Percentiles rank a stretch among this genome's conserved stretches.
phyloP scores from a whole-genome alignment of 2,888 invertebrate species.

The Malthinus seriepunctatus region DNA sequence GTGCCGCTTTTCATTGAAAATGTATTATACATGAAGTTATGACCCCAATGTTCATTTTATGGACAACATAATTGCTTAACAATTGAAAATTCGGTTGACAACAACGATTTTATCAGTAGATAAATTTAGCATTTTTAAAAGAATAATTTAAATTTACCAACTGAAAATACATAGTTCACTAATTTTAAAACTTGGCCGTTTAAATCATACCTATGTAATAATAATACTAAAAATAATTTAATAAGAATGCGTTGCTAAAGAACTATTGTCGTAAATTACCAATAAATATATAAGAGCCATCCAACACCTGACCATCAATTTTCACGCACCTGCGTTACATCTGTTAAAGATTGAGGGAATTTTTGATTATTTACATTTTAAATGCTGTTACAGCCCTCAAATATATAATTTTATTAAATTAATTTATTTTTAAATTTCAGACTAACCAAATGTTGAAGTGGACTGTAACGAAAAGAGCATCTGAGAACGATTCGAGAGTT shows the following conservation, averaged over 20 bases:
- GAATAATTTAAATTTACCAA: no score
- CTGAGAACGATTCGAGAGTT: constrained; percentile 38
- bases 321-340: constrained; percentile 24
- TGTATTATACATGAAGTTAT: constrained; percentile 15
- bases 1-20: constrained; percentile 14
- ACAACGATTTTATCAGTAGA: no score
- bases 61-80: constrained; percentile 13
- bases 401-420: background rate
- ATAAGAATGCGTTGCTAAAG: no score
- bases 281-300: background rate
- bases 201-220: no score
- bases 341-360: constrained; percentile 16
- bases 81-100: no score
- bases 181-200: no score
- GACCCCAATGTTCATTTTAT: constrained; percentile 1
- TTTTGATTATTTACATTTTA: background rate
- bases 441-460: constrained; percentile 62
- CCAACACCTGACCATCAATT: constrained; percentile 18
- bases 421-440: constrained; percentile 17
- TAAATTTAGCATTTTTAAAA: no score
- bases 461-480: constrained; percentile 54
- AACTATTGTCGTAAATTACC: no score
- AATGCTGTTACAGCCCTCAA: background rate
- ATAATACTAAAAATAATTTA: no score
- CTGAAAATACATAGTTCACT: no score